phyloP scores from a whole-genome alignment of 2,797 vertebrate species.

The Gallinago nigripennis region DNA sequence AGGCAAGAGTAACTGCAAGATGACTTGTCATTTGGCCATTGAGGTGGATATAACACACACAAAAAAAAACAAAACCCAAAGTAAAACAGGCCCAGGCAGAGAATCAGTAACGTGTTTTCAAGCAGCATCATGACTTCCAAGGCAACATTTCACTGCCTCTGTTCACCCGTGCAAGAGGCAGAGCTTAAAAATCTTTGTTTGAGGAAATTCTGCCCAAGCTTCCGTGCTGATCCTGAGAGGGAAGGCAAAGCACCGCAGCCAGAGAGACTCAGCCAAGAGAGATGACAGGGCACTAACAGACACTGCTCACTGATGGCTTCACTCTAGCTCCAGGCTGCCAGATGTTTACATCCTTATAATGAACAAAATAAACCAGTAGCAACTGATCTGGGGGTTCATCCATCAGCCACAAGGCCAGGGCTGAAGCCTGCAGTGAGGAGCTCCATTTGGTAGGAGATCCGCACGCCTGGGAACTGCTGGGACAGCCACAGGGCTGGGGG shows the following conservation, averaged over 20 bases:
- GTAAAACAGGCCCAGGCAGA: neutral
- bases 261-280: neutral
- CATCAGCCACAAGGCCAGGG: neutral
- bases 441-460: neutral
- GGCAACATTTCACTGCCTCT: neutral
- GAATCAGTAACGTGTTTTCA: neutral
- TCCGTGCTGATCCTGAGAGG: neutral
- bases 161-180: neutral
- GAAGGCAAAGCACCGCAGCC: neutral
- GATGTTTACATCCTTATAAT: neutral
- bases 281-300: neutral
- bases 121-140: neutral
- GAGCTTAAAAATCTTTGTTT: neutral
- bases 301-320: neutral
- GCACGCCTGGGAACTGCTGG: neutral
- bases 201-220: neutral
- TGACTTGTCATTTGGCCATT: neutral
- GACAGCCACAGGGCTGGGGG: neutral
- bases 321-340: neutral
- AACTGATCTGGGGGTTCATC: neutral
- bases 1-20: neutral
- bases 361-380: neutral
- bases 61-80: neutral
- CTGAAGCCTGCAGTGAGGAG: neutral
- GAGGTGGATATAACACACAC: neutral